Evolutionary conservation across 1,140 invertebrate genomes (phyloP).

Genomic region (Cotesia vestalis): DNA sequence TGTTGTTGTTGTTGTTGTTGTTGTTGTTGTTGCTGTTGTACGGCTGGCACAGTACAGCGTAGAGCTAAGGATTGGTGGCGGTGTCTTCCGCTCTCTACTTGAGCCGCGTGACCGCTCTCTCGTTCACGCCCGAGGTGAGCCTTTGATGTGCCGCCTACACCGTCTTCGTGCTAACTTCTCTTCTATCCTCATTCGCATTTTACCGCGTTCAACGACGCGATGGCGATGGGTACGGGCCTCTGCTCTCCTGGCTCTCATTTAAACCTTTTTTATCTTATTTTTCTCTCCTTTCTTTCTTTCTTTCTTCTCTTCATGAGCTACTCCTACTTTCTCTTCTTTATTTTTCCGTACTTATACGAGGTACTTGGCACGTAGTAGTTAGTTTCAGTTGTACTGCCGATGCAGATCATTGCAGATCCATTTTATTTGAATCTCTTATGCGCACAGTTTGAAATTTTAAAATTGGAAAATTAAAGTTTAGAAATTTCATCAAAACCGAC

Average conservation of each 20-base stretch:
- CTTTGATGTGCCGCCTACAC: conserved; percentile 63
- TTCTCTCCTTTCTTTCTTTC: background rate
- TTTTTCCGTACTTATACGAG: conserved; percentile 1
- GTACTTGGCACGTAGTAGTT: no score
- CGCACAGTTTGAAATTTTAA: no score
- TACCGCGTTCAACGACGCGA: conserved; percentile 30
- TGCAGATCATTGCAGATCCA: background rate
- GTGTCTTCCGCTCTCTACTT: conserved; percentile 63
- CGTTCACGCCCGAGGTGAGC: conserved; percentile 63
- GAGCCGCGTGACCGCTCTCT: conserved; percentile 62
- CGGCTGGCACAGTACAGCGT: conserved; percentile 33
- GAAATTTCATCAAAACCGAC: no score
- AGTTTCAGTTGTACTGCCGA: no score
- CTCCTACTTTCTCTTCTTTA: conserved; percentile 11
- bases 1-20: no score
- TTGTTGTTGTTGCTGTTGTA: no score
- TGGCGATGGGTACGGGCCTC: no score
- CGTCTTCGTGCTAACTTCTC: conserved; percentile 59
- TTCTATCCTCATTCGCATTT: conserved; percentile 32
- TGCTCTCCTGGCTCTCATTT: conserved; percentile 11
- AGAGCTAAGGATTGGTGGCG: conserved; percentile 55
- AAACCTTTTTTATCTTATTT: background rate
- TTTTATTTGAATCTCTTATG: background rate
- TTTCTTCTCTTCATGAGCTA: background rate
- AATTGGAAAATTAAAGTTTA: no score